Percentiles rank a stretch among this genome's conserved stretches.
Evolutionary conservation across 2,797 vertebrate genomes (phyloP).

Genomic region (Lophura swinhoii): DNA sequence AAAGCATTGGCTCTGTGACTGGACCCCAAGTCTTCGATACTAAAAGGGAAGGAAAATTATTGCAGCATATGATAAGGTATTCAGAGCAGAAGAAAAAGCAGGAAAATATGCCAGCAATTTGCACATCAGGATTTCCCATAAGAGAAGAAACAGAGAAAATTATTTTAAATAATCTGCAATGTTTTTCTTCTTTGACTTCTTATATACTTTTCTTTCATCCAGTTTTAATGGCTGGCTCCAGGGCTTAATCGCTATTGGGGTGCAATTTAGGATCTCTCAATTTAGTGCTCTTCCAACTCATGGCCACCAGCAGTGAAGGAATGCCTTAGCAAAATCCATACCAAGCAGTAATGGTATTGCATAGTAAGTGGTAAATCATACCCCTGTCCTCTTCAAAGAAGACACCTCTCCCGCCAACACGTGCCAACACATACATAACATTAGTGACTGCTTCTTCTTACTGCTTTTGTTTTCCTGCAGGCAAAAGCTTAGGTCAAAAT

Average conservation of each 20-base stretch:
- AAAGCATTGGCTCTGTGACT: background rate
- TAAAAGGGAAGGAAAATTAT: background rate
- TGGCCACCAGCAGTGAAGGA: background rate
- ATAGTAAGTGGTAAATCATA: background rate
- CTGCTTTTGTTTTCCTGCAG: background rate
- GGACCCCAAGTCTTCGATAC: background rate
- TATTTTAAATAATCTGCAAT: background rate
- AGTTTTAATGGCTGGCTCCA: background rate
- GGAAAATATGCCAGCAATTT: conserved; percentile 17
- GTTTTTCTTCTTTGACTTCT: background rate
- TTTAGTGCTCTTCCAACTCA: background rate
- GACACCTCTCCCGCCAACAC: background rate
- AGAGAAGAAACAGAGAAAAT: background rate
- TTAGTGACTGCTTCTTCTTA: background rate
- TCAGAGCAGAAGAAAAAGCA: background rate
- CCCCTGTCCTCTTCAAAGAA: background rate
- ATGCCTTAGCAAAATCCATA: background rate
- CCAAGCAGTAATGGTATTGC: background rate
- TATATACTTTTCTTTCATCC: background rate
- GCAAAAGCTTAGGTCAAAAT: background rate
- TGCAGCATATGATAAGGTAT: background rate
- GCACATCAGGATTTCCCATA: background rate
- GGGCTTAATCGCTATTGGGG: background rate
- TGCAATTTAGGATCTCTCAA: background rate
- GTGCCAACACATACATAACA: background rate